Percentiles rank a stretch among this genome's conserved stretches.
These are phyloP conservation scores for Leucoraja ocellata DNA, from an alignment of 2,797 vertebrate genomes.

Conservation along the genomic window DNA sequence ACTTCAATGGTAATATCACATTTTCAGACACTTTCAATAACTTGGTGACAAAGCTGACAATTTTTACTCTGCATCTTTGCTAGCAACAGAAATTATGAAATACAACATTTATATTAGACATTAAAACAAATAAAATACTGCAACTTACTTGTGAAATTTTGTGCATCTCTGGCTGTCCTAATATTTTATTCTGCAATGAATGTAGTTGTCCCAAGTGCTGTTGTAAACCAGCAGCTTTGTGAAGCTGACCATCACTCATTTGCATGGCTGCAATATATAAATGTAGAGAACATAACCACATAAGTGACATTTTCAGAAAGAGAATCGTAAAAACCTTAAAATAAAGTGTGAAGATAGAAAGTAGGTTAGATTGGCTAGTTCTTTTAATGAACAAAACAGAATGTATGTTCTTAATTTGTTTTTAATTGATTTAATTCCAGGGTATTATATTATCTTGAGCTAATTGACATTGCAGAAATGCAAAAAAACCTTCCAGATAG, in stretches of 20 bases:
- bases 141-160: conserved; percentile 41
- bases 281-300: not conserved
- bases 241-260: conserved; percentile 29
- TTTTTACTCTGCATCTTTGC: not conserved
- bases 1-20: not conserved
- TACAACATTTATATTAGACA: not conserved
- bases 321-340: not conserved
- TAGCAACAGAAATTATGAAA: not conserved
- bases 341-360: not conserved
- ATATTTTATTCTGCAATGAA: conserved; percentile 53
- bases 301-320: not conserved
- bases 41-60: not conserved
- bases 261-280: conserved; percentile 21
- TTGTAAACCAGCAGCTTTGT: conserved; percentile 44
- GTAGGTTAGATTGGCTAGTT: not conserved
- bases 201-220: conserved; percentile 53
- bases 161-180: conserved; percentile 55
- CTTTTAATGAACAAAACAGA: not conserved
- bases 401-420: not conserved
- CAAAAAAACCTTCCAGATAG: not conserved
- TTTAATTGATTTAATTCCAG: not conserved
- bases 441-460: not conserved
- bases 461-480: not conserved
- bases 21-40: too few relatives aligned
- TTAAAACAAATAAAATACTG: not conserved